Percentiles rank a stretch among this genome's conserved stretches.
phyloP scores from a whole-genome alignment of 2,113 vertebrate genomes.

The Oryzias javanicus region DNA sequence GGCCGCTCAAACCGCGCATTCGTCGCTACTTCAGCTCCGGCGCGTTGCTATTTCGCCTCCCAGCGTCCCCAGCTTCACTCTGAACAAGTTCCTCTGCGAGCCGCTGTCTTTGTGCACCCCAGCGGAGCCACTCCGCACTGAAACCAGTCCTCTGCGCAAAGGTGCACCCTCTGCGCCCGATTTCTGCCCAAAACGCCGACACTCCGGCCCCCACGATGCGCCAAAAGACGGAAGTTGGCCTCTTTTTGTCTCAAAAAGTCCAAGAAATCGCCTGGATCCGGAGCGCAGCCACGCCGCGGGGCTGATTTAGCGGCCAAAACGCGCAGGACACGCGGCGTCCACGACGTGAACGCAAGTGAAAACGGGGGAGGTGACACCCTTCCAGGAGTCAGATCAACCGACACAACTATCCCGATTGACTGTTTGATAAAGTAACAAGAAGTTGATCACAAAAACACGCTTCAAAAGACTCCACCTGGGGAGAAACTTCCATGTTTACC shows the following conservation, averaged over 20 bases:
- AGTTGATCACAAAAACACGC: background rate
- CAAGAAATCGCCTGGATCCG: conserved; percentile 3
- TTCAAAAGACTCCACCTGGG: too few relatives aligned
- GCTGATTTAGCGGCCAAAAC: conserved; percentile 45
- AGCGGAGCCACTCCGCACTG: conserved; percentile 70
- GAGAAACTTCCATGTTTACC: too few relatives aligned
- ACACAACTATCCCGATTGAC: background rate
- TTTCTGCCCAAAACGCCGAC: conserved; percentile 38
- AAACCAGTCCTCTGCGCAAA: conserved; percentile 79
- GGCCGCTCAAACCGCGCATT: conserved; percentile 34
- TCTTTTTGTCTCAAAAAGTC: conserved; percentile 30
- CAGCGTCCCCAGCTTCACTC: conserved; percentile 71
- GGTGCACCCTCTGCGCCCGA: conserved; percentile 71
- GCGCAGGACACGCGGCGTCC: conserved; percentile 59
- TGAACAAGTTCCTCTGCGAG: conserved; percentile 75
- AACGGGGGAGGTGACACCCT: conserved; percentile 23
- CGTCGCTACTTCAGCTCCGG: conserved; percentile 53
- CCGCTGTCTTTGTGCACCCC: conserved; percentile 81
- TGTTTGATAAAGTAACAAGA: background rate
- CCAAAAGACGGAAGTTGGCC: background rate
- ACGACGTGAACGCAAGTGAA: conserved; percentile 42
- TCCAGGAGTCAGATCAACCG: conserved; percentile 5
- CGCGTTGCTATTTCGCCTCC: conserved; percentile 72
- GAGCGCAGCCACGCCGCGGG: conserved; percentile 11
- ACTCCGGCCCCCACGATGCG: background rate